Evolutionary conservation across 2,113 vertebrate genomes (phyloP).

Genomic region (Probosciger aterrimus): DNA sequence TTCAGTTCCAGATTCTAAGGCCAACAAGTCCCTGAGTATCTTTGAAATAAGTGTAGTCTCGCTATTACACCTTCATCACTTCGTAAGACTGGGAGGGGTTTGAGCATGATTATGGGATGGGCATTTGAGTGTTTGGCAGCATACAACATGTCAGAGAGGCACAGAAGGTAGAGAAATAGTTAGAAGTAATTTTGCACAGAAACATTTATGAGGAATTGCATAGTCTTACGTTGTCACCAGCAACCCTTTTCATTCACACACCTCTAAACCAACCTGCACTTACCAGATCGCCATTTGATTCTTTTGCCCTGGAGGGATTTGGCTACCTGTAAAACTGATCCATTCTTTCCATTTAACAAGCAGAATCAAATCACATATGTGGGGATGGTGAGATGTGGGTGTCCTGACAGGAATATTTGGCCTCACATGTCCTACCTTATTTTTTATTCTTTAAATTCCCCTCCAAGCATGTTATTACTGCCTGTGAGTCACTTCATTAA

Average conservation of each 20-base stretch:
- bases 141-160: background rate
- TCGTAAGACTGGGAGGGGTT: background rate
- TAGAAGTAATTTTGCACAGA: background rate
- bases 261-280: background rate
- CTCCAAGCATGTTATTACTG: constrained; percentile 3
- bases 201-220: background rate
- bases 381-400: background rate
- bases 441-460: background rate
- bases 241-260: background rate
- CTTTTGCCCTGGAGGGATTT: background rate
- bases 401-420: background rate
- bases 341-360: background rate
- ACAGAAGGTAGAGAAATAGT: background rate
- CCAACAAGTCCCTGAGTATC: background rate
- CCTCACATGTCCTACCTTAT: background rate
- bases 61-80: background rate
- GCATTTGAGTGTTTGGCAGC: background rate
- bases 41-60: background rate
- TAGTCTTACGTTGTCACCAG: background rate
- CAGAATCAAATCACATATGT: background rate
- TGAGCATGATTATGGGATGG: background rate
- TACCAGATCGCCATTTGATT: background rate
- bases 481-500: constrained; percentile 60
- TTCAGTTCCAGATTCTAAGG: background rate
- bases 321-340: background rate